A percentile compares a stretch with the other conserved stretches of the same genome.
Conservation (phyloP, 2,113 vertebrate species). For the Burhinus bistriatus region DNA sequence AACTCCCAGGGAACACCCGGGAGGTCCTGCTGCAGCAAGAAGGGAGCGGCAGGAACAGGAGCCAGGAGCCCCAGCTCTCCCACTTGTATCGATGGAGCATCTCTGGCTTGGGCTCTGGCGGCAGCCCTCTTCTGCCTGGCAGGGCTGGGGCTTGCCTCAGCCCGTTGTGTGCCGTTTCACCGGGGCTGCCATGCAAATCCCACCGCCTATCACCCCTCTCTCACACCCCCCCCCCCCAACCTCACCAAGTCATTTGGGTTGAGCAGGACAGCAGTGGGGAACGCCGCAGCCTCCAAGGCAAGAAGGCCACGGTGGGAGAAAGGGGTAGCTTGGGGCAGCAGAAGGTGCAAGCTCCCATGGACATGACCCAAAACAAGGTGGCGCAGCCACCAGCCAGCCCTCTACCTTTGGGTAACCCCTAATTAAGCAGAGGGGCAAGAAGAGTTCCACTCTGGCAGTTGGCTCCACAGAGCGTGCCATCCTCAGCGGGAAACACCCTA, state of each 20-base stretch:
- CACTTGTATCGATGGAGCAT: neutral
- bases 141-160: neutral
- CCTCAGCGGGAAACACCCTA: neutral
- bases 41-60: neutral
- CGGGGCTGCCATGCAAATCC: neutral
- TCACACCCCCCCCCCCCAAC: fast-evolving
- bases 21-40: neutral
- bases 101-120: neutral
- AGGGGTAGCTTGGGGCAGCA: neutral
- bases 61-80: neutral
- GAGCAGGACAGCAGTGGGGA: neutral
- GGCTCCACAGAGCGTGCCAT: neutral
- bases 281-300: neutral
- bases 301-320: neutral
- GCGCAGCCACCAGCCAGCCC: neutral
- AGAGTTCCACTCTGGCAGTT: neutral
- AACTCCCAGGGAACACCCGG: fast-evolving
- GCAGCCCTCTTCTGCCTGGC: neutral
- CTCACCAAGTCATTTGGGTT: neutral
- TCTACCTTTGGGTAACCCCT: neutral
- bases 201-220: neutral
- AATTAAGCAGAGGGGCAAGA: neutral
- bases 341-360: neutral
- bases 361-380: neutral
- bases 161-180: neutral